Evolutionary conservation across 92 coral and sea anemone genomes (phyloP).

Genomic region (Epizoanthus ramosus): DNA sequence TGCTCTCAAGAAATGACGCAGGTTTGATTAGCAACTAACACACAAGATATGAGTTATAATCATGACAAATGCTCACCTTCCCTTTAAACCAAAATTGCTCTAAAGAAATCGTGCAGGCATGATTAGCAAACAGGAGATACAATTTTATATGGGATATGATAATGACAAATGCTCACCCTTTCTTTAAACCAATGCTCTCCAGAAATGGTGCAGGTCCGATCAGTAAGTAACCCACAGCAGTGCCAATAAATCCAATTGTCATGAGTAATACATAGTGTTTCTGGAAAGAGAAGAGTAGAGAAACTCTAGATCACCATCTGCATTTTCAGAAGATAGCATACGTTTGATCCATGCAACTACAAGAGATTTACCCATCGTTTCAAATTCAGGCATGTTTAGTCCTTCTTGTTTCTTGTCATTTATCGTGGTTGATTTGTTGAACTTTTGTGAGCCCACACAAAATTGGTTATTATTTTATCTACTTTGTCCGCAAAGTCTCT

Average conservation of each 20-base stretch:
- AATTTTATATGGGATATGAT: no score
- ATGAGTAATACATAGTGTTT: constrained; percentile 33
- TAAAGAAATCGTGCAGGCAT: constrained; percentile 36
- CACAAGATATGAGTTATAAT: not conserved
- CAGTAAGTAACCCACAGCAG: constrained; percentile 22
- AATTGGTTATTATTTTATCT: no score
- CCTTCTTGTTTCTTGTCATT: no score
- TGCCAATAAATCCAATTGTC: constrained; percentile 34
- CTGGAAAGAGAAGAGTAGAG: not conserved
- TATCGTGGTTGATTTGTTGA: no score
- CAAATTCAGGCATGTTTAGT: not conserved
- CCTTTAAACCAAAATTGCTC: constrained; percentile 4
- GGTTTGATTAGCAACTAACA: constrained; percentile 25
- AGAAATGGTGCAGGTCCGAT: constrained; percentile 42
- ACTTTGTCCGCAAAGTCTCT: no score
- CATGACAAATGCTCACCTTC: constrained; percentile 14
- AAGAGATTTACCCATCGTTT: not conserved
- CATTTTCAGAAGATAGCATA: no score
- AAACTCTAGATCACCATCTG: not conserved
- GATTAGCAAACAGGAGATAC: not conserved
- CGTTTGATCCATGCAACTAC: not conserved
- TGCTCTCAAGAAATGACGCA: constrained; percentile 20
- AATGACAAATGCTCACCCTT: constrained; percentile 22
- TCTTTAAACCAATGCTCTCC: constrained; percentile 3
- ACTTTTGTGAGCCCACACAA: no score